Evolutionary conservation across 2,797 vertebrate species (phyloP), one percentile per base, ranked within the genome.

Genomic region (Poeciliopsis infans): DNA sequence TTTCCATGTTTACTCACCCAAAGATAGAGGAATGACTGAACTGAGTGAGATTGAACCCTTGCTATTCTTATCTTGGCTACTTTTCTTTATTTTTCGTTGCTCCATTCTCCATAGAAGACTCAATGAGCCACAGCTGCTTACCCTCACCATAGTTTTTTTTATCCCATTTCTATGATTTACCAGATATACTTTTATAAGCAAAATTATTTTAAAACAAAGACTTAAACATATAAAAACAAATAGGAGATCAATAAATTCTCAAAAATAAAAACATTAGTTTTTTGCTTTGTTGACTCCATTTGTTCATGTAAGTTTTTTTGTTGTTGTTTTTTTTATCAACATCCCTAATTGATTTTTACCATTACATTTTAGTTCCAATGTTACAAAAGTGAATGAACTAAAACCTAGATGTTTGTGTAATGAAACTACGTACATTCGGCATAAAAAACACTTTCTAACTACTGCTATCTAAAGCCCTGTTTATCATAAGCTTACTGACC

Each of bases 401-500:
- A 66, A 39, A 23, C 18, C 25, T 3, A 15, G 23, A n/a, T 25
- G 16, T 43, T 41, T 69, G 25, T 28, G 45, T 46, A 43, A 70
- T 45, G 41, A 70, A 46, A 28, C 11, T n/a, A n/a, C 5, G 4
- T n/a, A 46, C 7, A 23, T 46, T 15, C 6, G 43, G 23, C 16
- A 15, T n/a, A 70, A 28, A 11, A 45, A 46, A 28, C 41, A 43
- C 23, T 45, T 69, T 69, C 4, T 66, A 5, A 75, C 43, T 43
- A 11, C 3, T 53, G 66, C 45, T 77, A 46, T 84, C 84, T 84
- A 75, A 83, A 83, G 73, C 7, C 43, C 31, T 47, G 80, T 88
- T 77, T 64, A 79, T 87, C 81, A 85, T 28, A 41, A 0, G 8
- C 46, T 72, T 66, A 36, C 68, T 61, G 43, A 72, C 46, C 72